Conservation (phyloP, 2,888 invertebrate species). For the Charanyca ferruginea region DNA sequence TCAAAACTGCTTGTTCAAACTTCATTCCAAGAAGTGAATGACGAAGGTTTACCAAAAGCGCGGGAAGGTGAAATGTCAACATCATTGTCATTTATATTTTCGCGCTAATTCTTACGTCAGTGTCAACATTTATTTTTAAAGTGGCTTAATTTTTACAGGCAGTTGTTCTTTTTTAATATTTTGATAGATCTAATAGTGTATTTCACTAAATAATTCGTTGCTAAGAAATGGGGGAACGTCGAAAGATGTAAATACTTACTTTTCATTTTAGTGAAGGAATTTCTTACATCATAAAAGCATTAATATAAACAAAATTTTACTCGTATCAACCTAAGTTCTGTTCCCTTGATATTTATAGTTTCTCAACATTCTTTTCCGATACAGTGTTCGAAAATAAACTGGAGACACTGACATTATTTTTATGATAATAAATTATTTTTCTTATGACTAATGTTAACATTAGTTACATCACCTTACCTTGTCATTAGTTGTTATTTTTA, state of each 20-base stretch:
- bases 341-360: conserved; percentile 44
- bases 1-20: conserved; percentile 48
- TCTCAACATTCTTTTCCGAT: conserved; percentile 43
- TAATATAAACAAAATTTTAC: conserved; percentile 25
- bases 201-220: conserved; percentile 8
- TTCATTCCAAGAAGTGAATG: conserved; percentile 30
- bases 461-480: conserved; percentile 39
- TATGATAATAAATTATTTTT: conserved; percentile 39
- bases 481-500: conserved; percentile 55
- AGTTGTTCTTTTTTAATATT: conserved; percentile 9
- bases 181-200: neutral
- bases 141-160: neutral
- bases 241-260: neutral
- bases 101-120: conserved; percentile 25
- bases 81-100: conserved; percentile 24
- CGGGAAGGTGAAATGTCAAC: conserved; percentile 39
- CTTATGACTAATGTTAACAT: conserved; percentile 23
- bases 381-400: conserved; percentile 44
- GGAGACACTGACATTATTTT: conserved; percentile 28
- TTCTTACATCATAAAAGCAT: conserved; percentile 25
- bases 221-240: neutral
- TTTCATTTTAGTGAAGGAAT: neutral
- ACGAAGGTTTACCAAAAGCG: conserved; percentile 37
- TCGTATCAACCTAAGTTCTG: conserved; percentile 9
- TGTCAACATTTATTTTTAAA: conserved; percentile 29